phyloP scores from a whole-genome alignment of 2,888 invertebrate species.

The Synanthedon andrenaeformis region DNA sequence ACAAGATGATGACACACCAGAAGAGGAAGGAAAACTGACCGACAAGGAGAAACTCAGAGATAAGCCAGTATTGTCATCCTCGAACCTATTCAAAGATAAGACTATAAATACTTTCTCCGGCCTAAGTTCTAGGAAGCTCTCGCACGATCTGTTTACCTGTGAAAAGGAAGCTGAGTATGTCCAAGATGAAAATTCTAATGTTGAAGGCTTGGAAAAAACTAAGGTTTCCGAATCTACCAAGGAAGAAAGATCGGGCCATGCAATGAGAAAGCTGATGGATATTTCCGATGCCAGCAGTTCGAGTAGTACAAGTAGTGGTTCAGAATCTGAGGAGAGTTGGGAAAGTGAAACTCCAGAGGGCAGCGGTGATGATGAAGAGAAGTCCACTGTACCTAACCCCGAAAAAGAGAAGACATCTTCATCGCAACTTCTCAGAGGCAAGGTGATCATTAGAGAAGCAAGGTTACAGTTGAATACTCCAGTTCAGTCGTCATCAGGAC shows the following conservation, averaged over 20 bases:
- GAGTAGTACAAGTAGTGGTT: conserved; percentile 55
- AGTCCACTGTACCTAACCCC: conserved; percentile 48
- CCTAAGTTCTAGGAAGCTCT: conserved; percentile 36
- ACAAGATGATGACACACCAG: conserved; percentile 38
- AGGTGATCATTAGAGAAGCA: conserved; percentile 78
- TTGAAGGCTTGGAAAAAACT: conserved; percentile 40
- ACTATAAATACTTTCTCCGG: conserved; percentile 51
- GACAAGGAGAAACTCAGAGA: conserved; percentile 44
- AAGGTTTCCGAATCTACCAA: conserved; percentile 40
- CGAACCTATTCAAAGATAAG: conserved; percentile 58
- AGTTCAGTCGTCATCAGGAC: conserved; percentile 46
- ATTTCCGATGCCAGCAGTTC: conserved; percentile 63
- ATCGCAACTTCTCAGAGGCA: conserved; percentile 71
- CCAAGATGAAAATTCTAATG: conserved; percentile 54
- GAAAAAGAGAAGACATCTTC: conserved; percentile 55
- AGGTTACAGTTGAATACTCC: conserved; percentile 72
- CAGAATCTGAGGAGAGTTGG: conserved; percentile 60
- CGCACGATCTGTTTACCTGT: conserved; percentile 49
- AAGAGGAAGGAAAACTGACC: conserved; percentile 40
- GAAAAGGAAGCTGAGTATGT: conserved; percentile 50
- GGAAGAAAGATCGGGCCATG: conserved; percentile 56
- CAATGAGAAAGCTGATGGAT: conserved; percentile 60
- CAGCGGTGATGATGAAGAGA: conserved; percentile 53
- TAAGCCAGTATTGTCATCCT: conserved; percentile 33
- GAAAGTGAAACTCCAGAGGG: conserved; percentile 50